Evolutionary conservation across 2,797 vertebrate genomes (phyloP), one percentile per base, ranked within the genome.

Genomic region (Atherinosoma microstoma): DNA sequence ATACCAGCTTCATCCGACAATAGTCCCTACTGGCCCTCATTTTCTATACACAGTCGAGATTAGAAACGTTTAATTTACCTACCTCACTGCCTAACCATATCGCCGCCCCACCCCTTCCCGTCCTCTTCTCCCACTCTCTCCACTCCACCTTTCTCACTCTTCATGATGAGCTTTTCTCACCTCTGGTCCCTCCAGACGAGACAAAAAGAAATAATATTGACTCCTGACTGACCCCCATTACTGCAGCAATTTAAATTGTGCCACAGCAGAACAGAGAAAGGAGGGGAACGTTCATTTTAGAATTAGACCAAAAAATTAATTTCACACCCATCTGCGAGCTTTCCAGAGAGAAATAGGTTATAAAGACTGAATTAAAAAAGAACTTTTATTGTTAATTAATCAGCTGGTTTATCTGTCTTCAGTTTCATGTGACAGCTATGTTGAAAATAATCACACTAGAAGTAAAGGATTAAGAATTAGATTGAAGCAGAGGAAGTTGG

Each of bases 191-290:
- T 89, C 81, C 89, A 94, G 93, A 92, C 84, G 91, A 94, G 92
- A 94, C 92, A 93, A 94, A 95, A 94, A 95, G 92, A 94, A 95
- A 95, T 95, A 93, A 95, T 95, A 95, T 94, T 95, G 95, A 95
- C 95, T 94, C 93, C 92, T 92, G 87, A 83, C 89, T 94, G 94
- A 95, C 94, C 95, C 89, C 94, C 91, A 96, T 96, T 96, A 96
- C 94, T 91, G 93, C 93, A 93, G 93, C 94, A 94, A 94, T 95
- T 95, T 95, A 94, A 94, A 94, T 91, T 87, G 92, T 81, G 89
- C 87, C 88, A 80, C 75, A 86, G 82, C 89, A 68, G 85, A 80
- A 86, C 80, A 76, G 89, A 90, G 82, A 82, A 92, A 88, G 87
- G 84, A 78, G 86, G 82, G 78, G 75, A 79, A 83, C 68, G 86